Percentiles rank a stretch among this genome's conserved stretches.
These are phyloP conservation scores for Aythya baeri DNA, from an alignment of 2,113 vertebrate species.

Conservation along the genomic window DNA sequence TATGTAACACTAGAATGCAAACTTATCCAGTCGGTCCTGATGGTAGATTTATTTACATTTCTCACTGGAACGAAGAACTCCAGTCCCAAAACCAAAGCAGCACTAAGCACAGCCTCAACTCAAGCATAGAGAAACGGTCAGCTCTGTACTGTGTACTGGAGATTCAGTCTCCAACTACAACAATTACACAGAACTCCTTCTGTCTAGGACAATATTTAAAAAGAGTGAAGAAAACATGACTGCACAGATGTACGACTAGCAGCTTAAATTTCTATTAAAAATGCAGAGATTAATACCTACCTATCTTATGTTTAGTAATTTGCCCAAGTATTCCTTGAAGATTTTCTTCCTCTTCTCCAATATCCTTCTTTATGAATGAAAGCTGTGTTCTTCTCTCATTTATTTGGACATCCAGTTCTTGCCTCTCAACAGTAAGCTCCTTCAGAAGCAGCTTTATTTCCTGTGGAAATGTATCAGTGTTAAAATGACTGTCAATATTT, in stretches of 20 bases:
- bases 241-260: not conserved
- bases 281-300: not conserved
- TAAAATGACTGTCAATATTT: not conserved
- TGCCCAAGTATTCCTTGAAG: constrained; percentile 75
- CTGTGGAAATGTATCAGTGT: constrained; percentile 49
- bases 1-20: not conserved
- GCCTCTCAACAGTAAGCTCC: constrained; percentile 79
- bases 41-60: not conserved
- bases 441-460: constrained; percentile 80
- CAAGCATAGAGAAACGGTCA: no score
- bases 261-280: not conserved
- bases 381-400: constrained; percentile 79
- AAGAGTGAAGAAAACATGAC: not conserved
- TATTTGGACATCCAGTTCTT: constrained; percentile 80
- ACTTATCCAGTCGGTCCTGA: not conserved
- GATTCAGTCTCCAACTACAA: not conserved
- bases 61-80: not conserved
- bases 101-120: no score
- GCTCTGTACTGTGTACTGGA: not conserved
- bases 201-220: not conserved
- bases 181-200: not conserved
- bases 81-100: not conserved
- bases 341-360: constrained; percentile 75
- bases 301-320: constrained; percentile 77
- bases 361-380: constrained; percentile 74